Percentiles rank a stretch among this genome's conserved stretches.
Evolutionary conservation across 2,888 invertebrate species (phyloP).

Genomic region (Oligia strigilis): DNA sequence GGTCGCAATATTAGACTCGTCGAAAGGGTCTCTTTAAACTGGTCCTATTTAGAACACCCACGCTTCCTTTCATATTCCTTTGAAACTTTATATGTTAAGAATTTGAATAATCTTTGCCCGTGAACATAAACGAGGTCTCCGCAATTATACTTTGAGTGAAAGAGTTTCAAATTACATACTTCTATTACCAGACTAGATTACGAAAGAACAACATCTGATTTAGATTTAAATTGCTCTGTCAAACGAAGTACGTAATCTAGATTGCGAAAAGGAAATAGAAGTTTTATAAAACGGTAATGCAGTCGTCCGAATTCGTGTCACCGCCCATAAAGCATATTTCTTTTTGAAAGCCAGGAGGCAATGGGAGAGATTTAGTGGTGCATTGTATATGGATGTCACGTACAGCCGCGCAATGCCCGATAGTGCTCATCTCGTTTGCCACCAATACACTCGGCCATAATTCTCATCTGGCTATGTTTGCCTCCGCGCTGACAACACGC

Average conservation of each 20-base stretch:
- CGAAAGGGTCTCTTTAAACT: conserved; percentile 49
- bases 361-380: conserved; percentile 76
- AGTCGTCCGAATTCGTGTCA: conserved; percentile 67
- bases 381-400: conserved; percentile 80
- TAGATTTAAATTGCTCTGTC: conserved; percentile 30
- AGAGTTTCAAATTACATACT: conserved; percentile 33
- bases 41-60: conserved; percentile 62
- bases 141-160: conserved; percentile 34
- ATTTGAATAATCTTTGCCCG: conserved; percentile 55
- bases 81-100: conserved; percentile 46
- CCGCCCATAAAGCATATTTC: conserved; percentile 72
- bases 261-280: conserved; percentile 51
- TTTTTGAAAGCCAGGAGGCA: conserved; percentile 68
- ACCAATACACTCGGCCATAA: conserved; percentile 79
- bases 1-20: conserved; percentile 30
- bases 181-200: conserved; percentile 5
- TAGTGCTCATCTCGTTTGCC: conserved; percentile 82
- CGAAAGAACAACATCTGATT: conserved; percentile 19
- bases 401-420: conserved; percentile 80
- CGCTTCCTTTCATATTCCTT: conserved; percentile 56
- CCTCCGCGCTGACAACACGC: conserved; percentile 71
- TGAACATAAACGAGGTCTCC: conserved; percentile 43
- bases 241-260: conserved; percentile 23
- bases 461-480: conserved; percentile 80
- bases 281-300: conserved; percentile 57